phyloP scores from a whole-genome alignment of 2,797 vertebrate species.

The Rallus crepitans region DNA sequence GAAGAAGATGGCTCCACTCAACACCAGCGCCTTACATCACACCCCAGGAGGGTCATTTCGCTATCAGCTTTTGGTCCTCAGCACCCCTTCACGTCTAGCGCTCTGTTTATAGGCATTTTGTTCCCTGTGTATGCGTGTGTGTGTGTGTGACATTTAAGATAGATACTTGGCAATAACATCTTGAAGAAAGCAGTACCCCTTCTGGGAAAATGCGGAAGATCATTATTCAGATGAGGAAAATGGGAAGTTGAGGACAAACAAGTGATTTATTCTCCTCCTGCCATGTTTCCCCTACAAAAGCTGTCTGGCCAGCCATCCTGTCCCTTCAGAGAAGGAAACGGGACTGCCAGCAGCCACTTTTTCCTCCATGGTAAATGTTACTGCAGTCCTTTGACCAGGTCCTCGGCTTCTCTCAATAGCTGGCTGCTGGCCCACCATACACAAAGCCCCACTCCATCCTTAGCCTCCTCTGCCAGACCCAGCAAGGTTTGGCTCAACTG shows the following conservation, averaged over 20 bases:
- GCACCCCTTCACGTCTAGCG: background rate
- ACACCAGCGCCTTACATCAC: background rate
- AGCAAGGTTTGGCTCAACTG: background rate
- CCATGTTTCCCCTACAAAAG: background rate
- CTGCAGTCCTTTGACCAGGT: background rate
- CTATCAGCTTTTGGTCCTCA: background rate
- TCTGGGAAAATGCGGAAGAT: conserved; percentile 21
- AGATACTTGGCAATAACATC: conserved; percentile 49
- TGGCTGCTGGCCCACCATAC: background rate
- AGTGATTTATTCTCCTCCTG: background rate
- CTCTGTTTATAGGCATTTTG: background rate
- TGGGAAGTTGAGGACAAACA: background rate
- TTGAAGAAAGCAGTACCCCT: conserved; percentile 11
- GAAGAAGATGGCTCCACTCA: background rate
- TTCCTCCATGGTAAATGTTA: conserved; percentile 22
- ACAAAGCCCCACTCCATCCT: background rate
- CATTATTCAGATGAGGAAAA: conserved; percentile 54
- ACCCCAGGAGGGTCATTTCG: background rate
- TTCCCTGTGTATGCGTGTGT: background rate
- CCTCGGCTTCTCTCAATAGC: background rate
- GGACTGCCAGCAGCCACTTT: conserved; percentile 25
- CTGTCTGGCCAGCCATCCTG: conserved; percentile 24
- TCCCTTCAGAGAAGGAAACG: conserved; percentile 13
- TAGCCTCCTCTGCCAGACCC: background rate
- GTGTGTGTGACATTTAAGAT: conserved; percentile 24